Evolutionary conservation across 1,140 invertebrate species (phyloP), one percentile per base, ranked within the genome.

Genomic region (Globodera rostochiensis): DNA sequence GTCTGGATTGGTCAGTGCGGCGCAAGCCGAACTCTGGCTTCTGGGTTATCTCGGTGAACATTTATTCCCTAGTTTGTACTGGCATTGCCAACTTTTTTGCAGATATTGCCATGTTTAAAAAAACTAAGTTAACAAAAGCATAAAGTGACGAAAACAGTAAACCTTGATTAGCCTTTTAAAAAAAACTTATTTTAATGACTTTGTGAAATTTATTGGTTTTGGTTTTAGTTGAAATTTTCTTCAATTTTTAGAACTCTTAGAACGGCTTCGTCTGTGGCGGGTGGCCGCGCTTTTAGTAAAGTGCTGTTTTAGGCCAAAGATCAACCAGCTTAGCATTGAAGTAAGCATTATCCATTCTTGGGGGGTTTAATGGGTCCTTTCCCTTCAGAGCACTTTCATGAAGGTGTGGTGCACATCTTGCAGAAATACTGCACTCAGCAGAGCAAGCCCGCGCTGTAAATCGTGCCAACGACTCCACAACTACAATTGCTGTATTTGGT

Each of bases 301-400:
- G 60, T 76, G 19, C 5, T 83, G 82, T 50, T 83, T 53, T 50
- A 46, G 81, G 19, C 13, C 77, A n/a, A 83, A 66, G 64, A 83
- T 83, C 60, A 83, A 53, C n/a, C 82, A 83, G 73, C 66, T 83
- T 19, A 83, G 82, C 73, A 84, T 84, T 77, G 82, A 77, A 53
- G 82, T 83, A 70, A 69, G 71, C 13, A 7, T 81, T 25, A 25
- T 77, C 25, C 11, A 19, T 78, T 57, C 3, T n/a, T 8, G n/a
- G 36, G n/a, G 36, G 3, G 36, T 76, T 46, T 6, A 67, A 13
- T 69, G 36, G 3, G 3, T 47, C 19, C 45, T 21, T 66, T 15
- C 19, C n/a, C 19, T 80, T 47, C 57, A 80, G 79, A 80, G 79
- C 36, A 80, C 79, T 45, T 80, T 80, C 21, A 57, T 80, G 36